Base-by-base conservation (phyloP, 1,140 invertebrate species). In the Galendromus occidentalis region DNA sequence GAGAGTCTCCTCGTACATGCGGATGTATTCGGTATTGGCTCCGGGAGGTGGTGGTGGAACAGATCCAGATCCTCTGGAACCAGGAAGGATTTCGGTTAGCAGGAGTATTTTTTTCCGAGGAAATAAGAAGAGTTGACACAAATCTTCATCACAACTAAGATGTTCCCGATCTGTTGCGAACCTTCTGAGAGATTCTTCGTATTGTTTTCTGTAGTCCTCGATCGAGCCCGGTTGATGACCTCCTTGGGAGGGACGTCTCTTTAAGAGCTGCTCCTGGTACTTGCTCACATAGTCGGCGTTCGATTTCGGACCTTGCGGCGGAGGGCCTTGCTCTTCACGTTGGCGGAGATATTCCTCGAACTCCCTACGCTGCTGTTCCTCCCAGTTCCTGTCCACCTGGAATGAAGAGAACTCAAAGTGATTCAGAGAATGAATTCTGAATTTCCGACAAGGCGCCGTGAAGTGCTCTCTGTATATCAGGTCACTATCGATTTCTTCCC, bases 241-340 rank as follows among this genome's bases (percentile, higher is more conserved):
- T 29, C 51, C 51, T 33, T 59, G 51, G n/a, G 51, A 59, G 9
- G 51, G 51, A 25, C 51, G 25, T 33, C 51, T 59, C 20, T 59
- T 59, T 14, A 59, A 9, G 25, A 59, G 51, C 22, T 59, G 51
- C 22, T 59, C 51, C 22, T 59, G 51, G 22, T 59, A 59, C 25
- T 59, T 59, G 22, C 51, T 59, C 51, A 59, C 51, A 33, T 59
- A 59, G 20, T 59, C 51, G 22, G 51, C 51, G 22, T 59, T 59
- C 51, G 51, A 59, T 25, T 59, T 59, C 1, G 51, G 51, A 59
- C 51, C 51, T 33, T 59, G 51, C 9, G 51, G 51, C 22, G 51
- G 51, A 22, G 51, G 51, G 5, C 51, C 51, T 33, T 59, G 17
- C 9, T 59, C 14, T 33, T 59, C 51, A 22, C 51, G 51, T 17